phyloP scores from a whole-genome alignment of 2,797 vertebrate genomes.

The Myripristis jacobus region DNA sequence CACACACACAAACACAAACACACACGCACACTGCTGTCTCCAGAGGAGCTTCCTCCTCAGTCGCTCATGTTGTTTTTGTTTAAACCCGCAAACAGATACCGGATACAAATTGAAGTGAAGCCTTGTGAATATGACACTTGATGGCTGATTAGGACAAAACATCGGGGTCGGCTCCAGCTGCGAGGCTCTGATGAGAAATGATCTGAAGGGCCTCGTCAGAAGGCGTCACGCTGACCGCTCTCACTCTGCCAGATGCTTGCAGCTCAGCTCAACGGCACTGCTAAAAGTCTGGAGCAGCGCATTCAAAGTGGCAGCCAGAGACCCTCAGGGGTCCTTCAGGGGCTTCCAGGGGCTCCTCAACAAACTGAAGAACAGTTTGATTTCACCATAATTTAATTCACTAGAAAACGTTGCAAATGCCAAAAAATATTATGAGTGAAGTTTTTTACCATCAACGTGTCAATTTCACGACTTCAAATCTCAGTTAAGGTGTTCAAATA shows the following conservation, averaged over 20 bases:
- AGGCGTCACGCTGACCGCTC: slow-evolving; percentile 68
- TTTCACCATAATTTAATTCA: no score
- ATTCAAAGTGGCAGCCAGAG: no score
- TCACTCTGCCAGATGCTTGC: slow-evolving; percentile 68
- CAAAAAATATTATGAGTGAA: no score
- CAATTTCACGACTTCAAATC: no score
- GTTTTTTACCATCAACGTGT: no score
- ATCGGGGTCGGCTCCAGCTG: slow-evolving; percentile 60
- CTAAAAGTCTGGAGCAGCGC: background rate
- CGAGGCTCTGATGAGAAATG: slow-evolving; percentile 68
- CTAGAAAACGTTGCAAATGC: no score
- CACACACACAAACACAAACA: background rate
- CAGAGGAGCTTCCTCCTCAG: slow-evolving; percentile 15
- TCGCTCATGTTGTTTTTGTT: slow-evolving; percentile 43
- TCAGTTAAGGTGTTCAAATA: no score
- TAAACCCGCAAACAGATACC: slow-evolving; percentile 35
- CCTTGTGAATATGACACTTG: slow-evolving; percentile 61
- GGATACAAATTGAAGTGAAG: slow-evolving; percentile 42
- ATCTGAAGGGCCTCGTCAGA: slow-evolving; percentile 69
- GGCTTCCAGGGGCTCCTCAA: no score
- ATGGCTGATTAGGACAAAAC: slow-evolving; percentile 75
- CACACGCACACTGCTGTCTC: background rate
- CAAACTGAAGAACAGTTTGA: no score
- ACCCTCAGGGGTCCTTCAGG: no score
- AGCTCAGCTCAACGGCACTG: slow-evolving; percentile 33